Evolutionary conservation across 2,113 vertebrate genomes (phyloP).

Genomic region (Alces alces): DNA sequence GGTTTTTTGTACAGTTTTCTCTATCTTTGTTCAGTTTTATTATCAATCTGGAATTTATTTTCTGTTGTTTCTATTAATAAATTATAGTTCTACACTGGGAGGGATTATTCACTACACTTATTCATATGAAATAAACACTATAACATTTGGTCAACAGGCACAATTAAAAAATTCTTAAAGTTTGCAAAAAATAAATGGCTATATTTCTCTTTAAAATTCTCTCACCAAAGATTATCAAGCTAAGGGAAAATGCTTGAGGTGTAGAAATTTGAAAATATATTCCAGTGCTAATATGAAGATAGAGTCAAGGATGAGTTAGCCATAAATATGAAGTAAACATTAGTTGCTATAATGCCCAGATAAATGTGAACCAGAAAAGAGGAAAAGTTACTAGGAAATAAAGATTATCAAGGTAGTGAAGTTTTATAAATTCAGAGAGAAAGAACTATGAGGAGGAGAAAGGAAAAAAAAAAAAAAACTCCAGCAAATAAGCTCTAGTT

Average conservation of each 20-base stretch:
- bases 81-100: neutral
- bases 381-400: neutral
- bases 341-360: neutral
- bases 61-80: neutral
- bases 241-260: neutral
- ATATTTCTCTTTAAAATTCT: neutral
- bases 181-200: neutral
- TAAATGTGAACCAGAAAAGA: neutral
- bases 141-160: neutral
- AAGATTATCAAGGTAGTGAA: neutral
- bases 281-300: neutral
- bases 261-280: neutral
- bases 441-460: neutral
- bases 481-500: neutral
- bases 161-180: neutral
- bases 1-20: neutral
- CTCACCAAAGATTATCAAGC: neutral
- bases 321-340: neutral
- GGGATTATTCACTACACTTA: neutral
- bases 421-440: neutral
- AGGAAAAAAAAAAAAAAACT: neutral
- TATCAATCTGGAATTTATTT: neutral
- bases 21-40: neutral
- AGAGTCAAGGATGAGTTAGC: neutral
- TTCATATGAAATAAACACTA: neutral